These are phyloP conservation scores for Limnephilus auricula DNA, from an alignment of 2,888 invertebrate species.

Conservation along the genomic window DNA sequence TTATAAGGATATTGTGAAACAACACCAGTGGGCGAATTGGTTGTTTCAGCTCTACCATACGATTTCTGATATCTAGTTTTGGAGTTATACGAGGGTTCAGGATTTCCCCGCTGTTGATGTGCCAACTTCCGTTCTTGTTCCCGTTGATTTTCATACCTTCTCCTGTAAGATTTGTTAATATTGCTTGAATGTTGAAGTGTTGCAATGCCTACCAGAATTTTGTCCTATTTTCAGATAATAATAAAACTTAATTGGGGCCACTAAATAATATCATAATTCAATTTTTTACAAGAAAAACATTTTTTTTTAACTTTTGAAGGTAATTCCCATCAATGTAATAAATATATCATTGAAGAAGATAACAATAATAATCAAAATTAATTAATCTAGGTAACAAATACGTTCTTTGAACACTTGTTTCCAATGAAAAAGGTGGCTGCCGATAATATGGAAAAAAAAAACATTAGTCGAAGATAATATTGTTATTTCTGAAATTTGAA, in stretches of 20 bases:
- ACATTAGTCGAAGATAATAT: too few species aligned
- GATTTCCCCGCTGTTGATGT: conserved; percentile 26
- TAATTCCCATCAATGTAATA: too few species aligned
- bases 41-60: conserved; percentile 37
- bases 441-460: too few species aligned
- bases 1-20: conserved; percentile 54
- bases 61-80: conserved; percentile 39
- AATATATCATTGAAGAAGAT: too few species aligned
- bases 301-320: too few species aligned
- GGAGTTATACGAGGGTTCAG: conserved; percentile 5
- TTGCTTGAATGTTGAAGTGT: conserved; percentile 3
- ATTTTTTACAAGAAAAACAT: too few species aligned
- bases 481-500: too few species aligned
- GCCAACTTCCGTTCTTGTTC: conserved; percentile 35
- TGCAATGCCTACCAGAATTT: not conserved
- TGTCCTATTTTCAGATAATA: not conserved
- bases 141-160: not conserved
- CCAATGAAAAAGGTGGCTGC: too few species aligned
- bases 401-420: too few species aligned
- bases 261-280: not conserved
- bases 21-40: conserved; percentile 51
- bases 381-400: too few species aligned
- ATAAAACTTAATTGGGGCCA: not conserved
- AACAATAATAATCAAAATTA: too few species aligned
- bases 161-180: conserved; percentile 46